Conservation (phyloP, 2,113 vertebrate genomes). For the Petaurus breviceps region DNA sequence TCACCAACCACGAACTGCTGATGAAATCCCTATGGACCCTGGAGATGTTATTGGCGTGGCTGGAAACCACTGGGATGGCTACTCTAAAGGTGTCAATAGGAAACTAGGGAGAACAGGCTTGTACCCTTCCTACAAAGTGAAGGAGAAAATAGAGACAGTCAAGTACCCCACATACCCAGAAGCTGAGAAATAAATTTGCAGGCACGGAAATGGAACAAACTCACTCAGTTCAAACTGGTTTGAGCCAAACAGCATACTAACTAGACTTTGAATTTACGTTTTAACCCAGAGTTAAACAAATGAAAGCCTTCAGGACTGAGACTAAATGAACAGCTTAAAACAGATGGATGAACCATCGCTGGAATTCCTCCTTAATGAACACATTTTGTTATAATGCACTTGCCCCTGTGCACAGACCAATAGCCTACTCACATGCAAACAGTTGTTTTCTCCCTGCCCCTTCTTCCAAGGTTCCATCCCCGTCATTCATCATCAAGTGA, state of each 20-base stretch:
- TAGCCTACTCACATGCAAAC: slow-evolving; percentile 76
- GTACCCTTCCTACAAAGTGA: slow-evolving; percentile 99
- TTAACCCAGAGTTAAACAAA: slow-evolving; percentile 73
- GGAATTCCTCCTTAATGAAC: slow-evolving; percentile 78
- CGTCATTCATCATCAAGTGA: slow-evolving; percentile 77
- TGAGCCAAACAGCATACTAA: slow-evolving; percentile 73
- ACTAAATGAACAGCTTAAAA: slow-evolving; percentile 76
- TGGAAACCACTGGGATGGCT: slow-evolving; percentile 99
- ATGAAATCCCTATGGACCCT: slow-evolving; percentile 97
- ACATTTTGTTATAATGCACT: slow-evolving; percentile 78
- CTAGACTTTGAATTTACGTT: slow-evolving; percentile 75
- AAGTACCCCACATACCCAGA: slow-evolving; percentile 98
- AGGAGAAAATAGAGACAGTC: slow-evolving; percentile 97
- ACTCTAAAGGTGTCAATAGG: slow-evolving; percentile 98
- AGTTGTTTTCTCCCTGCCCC: slow-evolving; percentile 83
- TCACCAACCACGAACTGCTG: slow-evolving; percentile 92
- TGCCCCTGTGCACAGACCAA: slow-evolving; percentile 79
- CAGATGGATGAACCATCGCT: slow-evolving; percentile 74
- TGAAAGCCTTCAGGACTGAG: slow-evolving; percentile 72
- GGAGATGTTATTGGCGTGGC: slow-evolving; percentile 97
- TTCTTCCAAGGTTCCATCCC: slow-evolving; percentile 81
- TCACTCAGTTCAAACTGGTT: slow-evolving; percentile 70
- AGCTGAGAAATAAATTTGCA: slow-evolving; percentile 91
- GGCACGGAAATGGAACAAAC: slow-evolving; percentile 59
- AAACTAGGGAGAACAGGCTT: slow-evolving; percentile 97